Conservation (phyloP, 1,140 invertebrate species). For the Melitaea cinxia region DNA sequence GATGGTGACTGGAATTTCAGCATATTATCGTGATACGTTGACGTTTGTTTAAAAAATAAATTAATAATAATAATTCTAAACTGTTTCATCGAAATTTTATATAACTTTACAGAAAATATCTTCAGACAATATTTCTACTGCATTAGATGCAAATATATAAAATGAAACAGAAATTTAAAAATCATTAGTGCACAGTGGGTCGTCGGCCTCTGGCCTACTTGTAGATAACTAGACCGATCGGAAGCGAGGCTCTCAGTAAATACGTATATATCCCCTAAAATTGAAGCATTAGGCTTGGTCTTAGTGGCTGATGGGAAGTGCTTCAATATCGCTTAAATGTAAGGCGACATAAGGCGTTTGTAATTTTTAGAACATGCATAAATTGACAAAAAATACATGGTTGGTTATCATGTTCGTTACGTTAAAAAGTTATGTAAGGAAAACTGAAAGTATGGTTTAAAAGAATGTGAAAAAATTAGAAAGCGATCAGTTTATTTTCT, state of each 20-base stretch:
- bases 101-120: constrained; percentile 3
- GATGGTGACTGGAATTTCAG: no score
- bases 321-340: background rate
- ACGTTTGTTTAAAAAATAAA: no score
- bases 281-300: constrained; percentile 18
- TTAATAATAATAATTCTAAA: background rate
- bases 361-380: no score
- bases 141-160: background rate
- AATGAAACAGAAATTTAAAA: constrained; percentile 25
- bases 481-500: no score
- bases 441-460: no score
- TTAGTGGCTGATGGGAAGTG: constrained; percentile 3
- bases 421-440: no score
- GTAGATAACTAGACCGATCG: constrained; percentile 31
- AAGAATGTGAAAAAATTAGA: no score
- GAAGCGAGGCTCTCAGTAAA: constrained; percentile 14
- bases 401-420: no score
- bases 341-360: background rate
- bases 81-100: no score
- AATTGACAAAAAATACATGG: no score
- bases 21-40: no score
- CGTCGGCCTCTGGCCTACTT: constrained; percentile 34
- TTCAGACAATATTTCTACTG: background rate
- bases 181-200: constrained; percentile 30
- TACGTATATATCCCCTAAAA: constrained; percentile 27